Evolutionary conservation across 2,888 invertebrate species (phyloP).

Genomic region (Drosophila subsilvestris): DNA sequence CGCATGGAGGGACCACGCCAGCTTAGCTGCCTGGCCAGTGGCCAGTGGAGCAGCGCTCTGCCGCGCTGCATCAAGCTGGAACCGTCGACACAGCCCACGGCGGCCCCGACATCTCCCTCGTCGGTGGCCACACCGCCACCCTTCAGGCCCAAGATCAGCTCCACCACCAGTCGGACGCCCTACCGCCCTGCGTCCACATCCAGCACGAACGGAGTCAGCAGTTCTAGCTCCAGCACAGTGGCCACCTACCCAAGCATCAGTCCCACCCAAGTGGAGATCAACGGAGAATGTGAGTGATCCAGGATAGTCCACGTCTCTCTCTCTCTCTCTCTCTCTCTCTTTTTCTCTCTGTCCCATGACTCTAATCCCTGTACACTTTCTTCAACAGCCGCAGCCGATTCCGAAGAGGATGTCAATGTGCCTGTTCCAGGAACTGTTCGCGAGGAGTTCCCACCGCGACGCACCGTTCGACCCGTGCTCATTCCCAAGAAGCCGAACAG

Average conservation of each 20-base stretch:
- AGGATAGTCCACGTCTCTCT: background rate
- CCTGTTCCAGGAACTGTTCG: slow-evolving; percentile 84
- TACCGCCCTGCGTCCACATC: slow-evolving; percentile 67
- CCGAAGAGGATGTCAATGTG: slow-evolving; percentile 83
- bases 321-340: background rate
- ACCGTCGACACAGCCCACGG: slow-evolving; percentile 81
- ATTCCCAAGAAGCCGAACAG: slow-evolving; percentile 80
- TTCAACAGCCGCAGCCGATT: slow-evolving; percentile 65
- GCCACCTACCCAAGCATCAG: slow-evolving; percentile 72
- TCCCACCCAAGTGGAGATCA: slow-evolving; percentile 80
- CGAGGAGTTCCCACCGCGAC: slow-evolving; percentile 84
- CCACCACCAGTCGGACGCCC: slow-evolving; percentile 81
- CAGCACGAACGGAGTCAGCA: slow-evolving; percentile 44
- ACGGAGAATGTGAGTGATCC: slow-evolving; percentile 76
- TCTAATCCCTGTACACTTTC: background rate
- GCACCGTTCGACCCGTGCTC: slow-evolving; percentile 77
- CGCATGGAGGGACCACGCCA: slow-evolving; percentile 88
- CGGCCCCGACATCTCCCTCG: slow-evolving; percentile 54
- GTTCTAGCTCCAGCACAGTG: slow-evolving; percentile 62
- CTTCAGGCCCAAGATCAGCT: slow-evolving; percentile 81
- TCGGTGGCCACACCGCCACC: slow-evolving; percentile 53
- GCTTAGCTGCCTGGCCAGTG: slow-evolving; percentile 89
- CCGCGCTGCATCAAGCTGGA: slow-evolving; percentile 90
- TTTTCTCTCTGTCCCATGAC: too few relatives aligned
- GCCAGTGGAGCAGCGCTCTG: slow-evolving; percentile 91